These are phyloP conservation scores for Heliocidaris tuberculata DNA, from an alignment of 35 echinoderm and acorn worm species.

Conservation along the genomic window DNA sequence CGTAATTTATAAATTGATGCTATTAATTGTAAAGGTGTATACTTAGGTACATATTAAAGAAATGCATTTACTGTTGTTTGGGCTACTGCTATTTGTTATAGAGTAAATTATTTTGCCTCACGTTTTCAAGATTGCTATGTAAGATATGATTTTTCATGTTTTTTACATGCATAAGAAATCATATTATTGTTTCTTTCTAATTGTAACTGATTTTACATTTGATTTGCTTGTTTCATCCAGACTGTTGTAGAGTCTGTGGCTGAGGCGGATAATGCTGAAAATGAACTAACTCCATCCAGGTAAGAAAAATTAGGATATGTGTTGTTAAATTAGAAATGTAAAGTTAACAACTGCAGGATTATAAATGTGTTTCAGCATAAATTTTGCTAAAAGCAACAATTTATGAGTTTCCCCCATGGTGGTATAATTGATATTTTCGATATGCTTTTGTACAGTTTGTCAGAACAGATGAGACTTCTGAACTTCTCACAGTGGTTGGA, in stretches of 20 bases:
- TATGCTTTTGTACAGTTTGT: conserved; percentile 62
- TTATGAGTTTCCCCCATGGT: background rate
- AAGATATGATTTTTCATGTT: background rate
- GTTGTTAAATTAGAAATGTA: too few species aligned
- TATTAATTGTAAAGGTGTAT: too few species aligned
- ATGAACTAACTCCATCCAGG: conserved; percentile 70
- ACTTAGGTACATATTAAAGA: too few species aligned
- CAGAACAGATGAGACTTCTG: conserved; percentile 96
- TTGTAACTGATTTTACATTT: background rate
- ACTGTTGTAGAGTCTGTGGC: conserved; percentile 90
- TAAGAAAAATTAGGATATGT: background rate
- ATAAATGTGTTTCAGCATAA: too few species aligned
- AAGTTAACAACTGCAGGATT: too few species aligned
- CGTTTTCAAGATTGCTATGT: background rate
- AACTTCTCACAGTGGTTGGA: conserved; percentile 88
- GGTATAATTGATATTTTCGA: background rate
- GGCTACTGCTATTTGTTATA: too few species aligned
- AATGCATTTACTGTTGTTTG: too few species aligned
- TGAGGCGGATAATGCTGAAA: conserved; percentile 63
- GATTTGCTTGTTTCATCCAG: conserved; percentile 48
- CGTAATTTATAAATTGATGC: too few species aligned
- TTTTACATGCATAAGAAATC: too few species aligned
- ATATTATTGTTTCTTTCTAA: background rate
- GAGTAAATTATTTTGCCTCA: too few species aligned
- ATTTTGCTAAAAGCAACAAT: too few species aligned